A percentile compares a stretch with the other conserved stretches of the same genome.
These are phyloP conservation scores for Aphelocoma californica DNA, from an alignment of 2,797 vertebrate species.

Conservation along the genomic window DNA sequence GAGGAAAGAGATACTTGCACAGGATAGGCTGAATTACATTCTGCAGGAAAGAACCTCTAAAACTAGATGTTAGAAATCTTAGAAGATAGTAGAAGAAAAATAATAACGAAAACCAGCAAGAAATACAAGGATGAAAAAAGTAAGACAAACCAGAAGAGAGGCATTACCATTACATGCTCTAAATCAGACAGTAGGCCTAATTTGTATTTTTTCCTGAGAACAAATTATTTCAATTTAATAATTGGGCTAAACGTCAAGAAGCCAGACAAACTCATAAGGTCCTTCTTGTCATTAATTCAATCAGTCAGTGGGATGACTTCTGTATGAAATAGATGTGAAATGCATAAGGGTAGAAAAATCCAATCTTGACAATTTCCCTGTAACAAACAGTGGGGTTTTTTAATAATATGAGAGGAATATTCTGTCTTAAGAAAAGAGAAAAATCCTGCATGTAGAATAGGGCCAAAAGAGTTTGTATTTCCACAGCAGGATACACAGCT, in stretches of 20 bases:
- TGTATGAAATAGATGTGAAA: neutral
- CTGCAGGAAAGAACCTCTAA: neutral
- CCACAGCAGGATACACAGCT: neutral
- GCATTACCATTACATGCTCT: neutral
- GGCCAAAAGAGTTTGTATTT: neutral
- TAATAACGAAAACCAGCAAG: neutral
- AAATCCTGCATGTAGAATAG: neutral
- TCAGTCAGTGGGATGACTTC: neutral
- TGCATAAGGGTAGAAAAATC: neutral
- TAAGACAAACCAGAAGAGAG: neutral
- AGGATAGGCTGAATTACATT: neutral
- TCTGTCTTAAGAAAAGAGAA: neutral
- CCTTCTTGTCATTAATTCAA: neutral
- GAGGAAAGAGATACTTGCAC: neutral
- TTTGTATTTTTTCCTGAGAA: neutral
- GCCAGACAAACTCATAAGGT: neutral
- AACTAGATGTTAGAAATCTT: neutral
- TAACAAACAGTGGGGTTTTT: neutral
- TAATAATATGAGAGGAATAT: neutral
- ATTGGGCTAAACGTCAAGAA: neutral
- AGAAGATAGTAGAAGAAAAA: neutral
- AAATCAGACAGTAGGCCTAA: neutral
- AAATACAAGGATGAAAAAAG: neutral
- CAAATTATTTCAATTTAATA: neutral
- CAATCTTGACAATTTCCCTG: neutral